Evolutionary conservation across 2,888 invertebrate genomes (phyloP), one percentile per base, ranked within the genome.

Genomic region (Laspeyria flexula): DNA sequence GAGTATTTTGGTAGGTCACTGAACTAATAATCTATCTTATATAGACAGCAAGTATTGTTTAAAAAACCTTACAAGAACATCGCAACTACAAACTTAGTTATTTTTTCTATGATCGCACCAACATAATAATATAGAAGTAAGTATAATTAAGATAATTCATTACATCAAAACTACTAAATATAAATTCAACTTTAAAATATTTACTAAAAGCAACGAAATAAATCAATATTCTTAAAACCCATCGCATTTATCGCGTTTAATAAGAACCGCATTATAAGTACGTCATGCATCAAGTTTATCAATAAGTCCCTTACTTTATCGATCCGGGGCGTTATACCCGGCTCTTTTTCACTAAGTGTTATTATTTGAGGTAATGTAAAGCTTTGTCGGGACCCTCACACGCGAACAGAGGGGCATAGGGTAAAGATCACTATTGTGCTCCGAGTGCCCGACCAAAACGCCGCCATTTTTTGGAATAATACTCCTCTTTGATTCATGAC

Each of bases 351-450:
- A 67, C 74, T 72, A 75, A 77, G 75, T 77, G 78, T 82, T 84
- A 83, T 84, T 85, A 81, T 85, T 86, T 82, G 79, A 83, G 82
- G 81, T 83, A 81, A 77, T 80, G 81, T 79, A 78, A 72, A 74
- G 77, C 76, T 76, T 77, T 71, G 73, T 73, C 52, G 65, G 64
- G 27, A 69, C 73, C 75, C 76, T 71, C 42, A 55, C 59, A 56
- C 60, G 71, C 53, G 60, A 57, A 63, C 62, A 65, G 52, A 70
- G 74, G 74, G 72, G 49, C 38, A 42, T 53, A 52, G 55, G 53
- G 53, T 63, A 58, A 54, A 49, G 39, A 51, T 44, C 33, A 31
- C 47, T 52, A 60, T 63, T 55, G 70, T 66, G 64, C 37, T n/a
- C 44, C 27, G 42, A 69, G 70, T 52, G 55, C 41, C 43, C 51